A percentile compares a stretch with the other conserved stretches of the same genome.
Evolutionary conservation across 2,113 vertebrate genomes (phyloP).

Genomic region (Prunella himalayana): DNA sequence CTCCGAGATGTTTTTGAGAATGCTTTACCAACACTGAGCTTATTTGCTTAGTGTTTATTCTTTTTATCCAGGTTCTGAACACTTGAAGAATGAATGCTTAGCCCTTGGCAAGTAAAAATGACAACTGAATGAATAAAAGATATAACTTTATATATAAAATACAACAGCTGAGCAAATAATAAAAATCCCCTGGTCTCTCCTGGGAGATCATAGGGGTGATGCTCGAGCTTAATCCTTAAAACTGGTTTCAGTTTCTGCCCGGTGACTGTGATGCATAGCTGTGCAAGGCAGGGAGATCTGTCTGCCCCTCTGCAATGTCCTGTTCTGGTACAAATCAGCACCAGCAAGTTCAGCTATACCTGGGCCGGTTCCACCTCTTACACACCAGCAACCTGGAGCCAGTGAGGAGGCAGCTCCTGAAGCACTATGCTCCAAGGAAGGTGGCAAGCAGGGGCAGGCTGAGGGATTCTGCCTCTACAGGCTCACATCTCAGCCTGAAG

Average conservation of each 20-base stretch:
- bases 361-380: not conserved
- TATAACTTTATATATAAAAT: not conserved
- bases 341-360: not conserved
- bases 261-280: accelerated
- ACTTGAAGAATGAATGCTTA: not conserved
- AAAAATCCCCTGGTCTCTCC: not conserved
- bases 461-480: not conserved
- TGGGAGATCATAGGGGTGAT: not conserved
- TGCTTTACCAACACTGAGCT: not conserved
- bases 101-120: not conserved
- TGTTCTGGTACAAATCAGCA: not conserved
- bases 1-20: not conserved
- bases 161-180: not conserved
- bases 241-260: not conserved
- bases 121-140: not conserved
- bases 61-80: not conserved
- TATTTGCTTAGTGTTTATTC: not conserved
- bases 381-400: accelerated
- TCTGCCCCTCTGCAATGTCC: not conserved
- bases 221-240: not conserved
- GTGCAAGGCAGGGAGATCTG: not conserved
- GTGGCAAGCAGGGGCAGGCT: not conserved
- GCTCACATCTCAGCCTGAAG: accelerated
- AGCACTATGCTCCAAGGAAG: not conserved
- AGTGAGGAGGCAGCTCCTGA: not conserved